phyloP scores from a whole-genome alignment of 2,888 invertebrate species.

The Hipparchia semele region DNA sequence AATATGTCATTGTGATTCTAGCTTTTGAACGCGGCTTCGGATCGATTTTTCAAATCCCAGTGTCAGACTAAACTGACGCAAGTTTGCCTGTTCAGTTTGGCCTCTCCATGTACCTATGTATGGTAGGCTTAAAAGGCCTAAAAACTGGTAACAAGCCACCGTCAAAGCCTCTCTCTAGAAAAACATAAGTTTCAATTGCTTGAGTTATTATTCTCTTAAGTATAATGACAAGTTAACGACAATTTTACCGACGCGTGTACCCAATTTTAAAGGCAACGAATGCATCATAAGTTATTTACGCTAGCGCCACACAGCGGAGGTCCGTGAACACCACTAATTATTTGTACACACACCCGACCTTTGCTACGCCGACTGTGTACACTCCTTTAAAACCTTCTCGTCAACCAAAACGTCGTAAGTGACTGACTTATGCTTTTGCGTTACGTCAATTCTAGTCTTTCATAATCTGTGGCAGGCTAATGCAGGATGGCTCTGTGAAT shows the following conservation, averaged over 20 bases:
- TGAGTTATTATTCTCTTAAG: too few relatives aligned
- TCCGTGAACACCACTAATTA: constrained; percentile 68
- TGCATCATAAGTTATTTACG: constrained; percentile 19
- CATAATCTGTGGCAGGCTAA: constrained; percentile 17
- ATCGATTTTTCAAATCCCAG: too few relatives aligned
- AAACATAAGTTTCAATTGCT: too few relatives aligned
- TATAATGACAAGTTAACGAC: too few relatives aligned
- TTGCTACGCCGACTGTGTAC: constrained; percentile 64
- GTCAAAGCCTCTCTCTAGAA: too few relatives aligned
- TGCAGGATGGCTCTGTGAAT: constrained; percentile 33
- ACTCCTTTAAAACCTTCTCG: constrained; percentile 58
- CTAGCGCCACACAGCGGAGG: constrained; percentile 76
- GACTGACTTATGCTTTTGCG: constrained; percentile 22
- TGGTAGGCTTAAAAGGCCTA: too few relatives aligned
- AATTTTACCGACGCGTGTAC: neutral
- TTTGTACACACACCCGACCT: constrained; percentile 66
- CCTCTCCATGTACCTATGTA: too few relatives aligned
- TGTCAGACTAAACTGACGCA: too few relatives aligned
- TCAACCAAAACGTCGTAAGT: constrained; percentile 49
- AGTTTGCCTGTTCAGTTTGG: too few relatives aligned
- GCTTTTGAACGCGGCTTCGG: too few relatives aligned
- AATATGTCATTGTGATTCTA: too few relatives aligned
- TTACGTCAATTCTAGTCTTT: constrained; percentile 19
- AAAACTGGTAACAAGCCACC: too few relatives aligned
- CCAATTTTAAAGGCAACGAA: constrained; percentile 16